Evolutionary conservation across 2,888 invertebrate species (phyloP).

Genomic region (Drosophila histrio): DNA sequence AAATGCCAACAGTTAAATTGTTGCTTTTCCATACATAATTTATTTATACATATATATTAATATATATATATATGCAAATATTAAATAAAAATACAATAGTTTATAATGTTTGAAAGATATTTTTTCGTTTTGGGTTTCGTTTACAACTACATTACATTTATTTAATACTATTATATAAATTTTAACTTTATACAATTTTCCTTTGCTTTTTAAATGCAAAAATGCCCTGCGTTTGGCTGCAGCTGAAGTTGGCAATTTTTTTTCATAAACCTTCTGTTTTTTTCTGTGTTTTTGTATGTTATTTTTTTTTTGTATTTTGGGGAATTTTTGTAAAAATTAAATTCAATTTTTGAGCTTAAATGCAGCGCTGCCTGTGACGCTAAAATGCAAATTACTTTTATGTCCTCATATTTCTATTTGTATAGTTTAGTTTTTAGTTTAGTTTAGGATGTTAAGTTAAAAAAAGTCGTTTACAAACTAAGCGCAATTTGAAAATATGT

Average conservation of each 20-base stretch:
- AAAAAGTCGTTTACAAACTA: slow-evolving; percentile 67
- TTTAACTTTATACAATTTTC: slow-evolving; percentile 72
- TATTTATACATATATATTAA: slow-evolving; percentile 15
- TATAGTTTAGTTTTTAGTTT: slow-evolving; percentile 26
- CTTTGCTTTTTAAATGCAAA: slow-evolving; percentile 66
- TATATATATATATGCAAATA: slow-evolving; percentile 51
- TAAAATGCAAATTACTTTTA: slow-evolving; percentile 72
- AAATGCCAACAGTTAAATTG: slow-evolving; percentile 81
- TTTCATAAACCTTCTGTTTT: slow-evolving; percentile 9
- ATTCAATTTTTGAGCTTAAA: slow-evolving; percentile 81
- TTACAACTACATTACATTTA: slow-evolving; percentile 66
- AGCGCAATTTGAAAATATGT: slow-evolving; percentile 64
- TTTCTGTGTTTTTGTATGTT: slow-evolving; percentile 24
- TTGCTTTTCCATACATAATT: slow-evolving; percentile 50
- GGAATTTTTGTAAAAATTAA: slow-evolving; percentile 63
- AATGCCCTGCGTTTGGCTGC: slow-evolving; percentile 63
- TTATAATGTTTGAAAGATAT: slow-evolving; percentile 66
- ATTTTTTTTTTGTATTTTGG: slow-evolving; percentile 32
- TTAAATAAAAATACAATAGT: slow-evolving; percentile 77
- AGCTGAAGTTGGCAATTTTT: slow-evolving; percentile 64
- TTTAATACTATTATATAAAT: slow-evolving; percentile 71
- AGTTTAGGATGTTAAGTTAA: slow-evolving; percentile 55
- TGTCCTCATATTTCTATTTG: slow-evolving; percentile 39
- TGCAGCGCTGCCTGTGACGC: slow-evolving; percentile 71
- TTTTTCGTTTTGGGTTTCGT: slow-evolving; percentile 38